Conservation (phyloP, 2,113 vertebrate species). For the Dascyllus trimaculatus region DNA sequence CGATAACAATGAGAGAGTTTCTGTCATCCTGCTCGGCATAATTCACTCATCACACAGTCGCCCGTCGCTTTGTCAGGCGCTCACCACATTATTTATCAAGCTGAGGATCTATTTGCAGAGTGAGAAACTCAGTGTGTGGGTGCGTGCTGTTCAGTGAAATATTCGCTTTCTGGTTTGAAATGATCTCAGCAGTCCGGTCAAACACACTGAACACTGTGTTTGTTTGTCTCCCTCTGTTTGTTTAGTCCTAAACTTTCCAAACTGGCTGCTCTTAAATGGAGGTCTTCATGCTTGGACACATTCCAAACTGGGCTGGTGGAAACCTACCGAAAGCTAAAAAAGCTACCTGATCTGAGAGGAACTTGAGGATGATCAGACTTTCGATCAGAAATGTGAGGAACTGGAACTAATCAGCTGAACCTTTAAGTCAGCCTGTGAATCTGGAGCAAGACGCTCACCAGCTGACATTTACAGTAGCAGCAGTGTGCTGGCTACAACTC, state of each 20-base stretch:
- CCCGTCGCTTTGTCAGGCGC: neutral
- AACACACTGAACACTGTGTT: neutral
- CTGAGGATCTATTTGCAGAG: conserved; percentile 7
- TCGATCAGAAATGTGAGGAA: neutral
- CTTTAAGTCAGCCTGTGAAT: conserved; percentile 26
- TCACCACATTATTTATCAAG: neutral
- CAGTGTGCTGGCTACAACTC: conserved; percentile 23
- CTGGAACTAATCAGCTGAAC: conserved; percentile 14
- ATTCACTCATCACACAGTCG: conserved; percentile 1
- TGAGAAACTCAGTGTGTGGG: neutral
- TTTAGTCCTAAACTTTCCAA: neutral
- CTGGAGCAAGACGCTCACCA: conserved; percentile 3
- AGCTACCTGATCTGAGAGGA: neutral
- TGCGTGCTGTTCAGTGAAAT: neutral
- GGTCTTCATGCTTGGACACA: neutral
- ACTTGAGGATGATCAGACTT: neutral
- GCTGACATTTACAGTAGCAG: conserved; percentile 52
- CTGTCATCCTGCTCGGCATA: neutral
- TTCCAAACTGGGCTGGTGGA: neutral
- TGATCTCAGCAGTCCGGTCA: neutral
- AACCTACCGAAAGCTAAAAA: neutral
- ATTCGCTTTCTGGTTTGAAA: neutral
- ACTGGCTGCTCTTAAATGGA: too few species aligned
- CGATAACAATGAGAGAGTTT: conserved; percentile 7
- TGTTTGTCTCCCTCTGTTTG: neutral